Evolutionary conservation across 2,888 invertebrate genomes (phyloP), one percentile per base, ranked within the genome.

Genomic region (Sphaerophoria rueppellii): DNA sequence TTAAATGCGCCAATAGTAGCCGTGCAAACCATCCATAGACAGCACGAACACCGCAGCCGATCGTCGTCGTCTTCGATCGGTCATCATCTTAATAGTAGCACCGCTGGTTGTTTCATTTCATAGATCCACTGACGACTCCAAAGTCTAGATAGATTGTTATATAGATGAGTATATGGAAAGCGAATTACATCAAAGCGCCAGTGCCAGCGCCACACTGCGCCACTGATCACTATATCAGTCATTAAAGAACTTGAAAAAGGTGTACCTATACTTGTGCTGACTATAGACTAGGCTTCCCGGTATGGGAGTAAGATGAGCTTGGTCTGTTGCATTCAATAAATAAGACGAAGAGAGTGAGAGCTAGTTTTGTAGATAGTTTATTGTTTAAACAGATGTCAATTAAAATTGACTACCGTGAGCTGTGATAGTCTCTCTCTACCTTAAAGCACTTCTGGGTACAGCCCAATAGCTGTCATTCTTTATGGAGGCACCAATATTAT

Each of bases 381-480:
- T 58, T 81, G 85, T 81, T 85, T 81, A 85, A 85, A 85, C 85
- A 85, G 85, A 85, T 85, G 85, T 85, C 85, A 85, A 85, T 85
- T 85, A 85, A 85, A 85, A 76, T 77, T 81, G 76, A 85, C 85
- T 85, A 80, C 85, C 81, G 81, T 81, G 12, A 12, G 43, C 43
- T 40, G 7, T 11, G 43, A 12, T 9, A 40, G 40, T 7, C 7
- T 40, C 6, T 6, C 9, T 40, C 6, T 43, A 0, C 4, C 9
- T 9, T 57, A 76, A 43, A 43, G 37, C n/a, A n/a, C 34, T 60
- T 71, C 35, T 75, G 48, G 48, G 63, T 14, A 37, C 24, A 65
- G 58, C 58, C 12, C 52, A 12, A 50, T 70, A 63, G 63, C 57
- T 43, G 67, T 83, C 79, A 70, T 74, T 65, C 78, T 78, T 60